Percentiles rank a stretch among this genome's conserved stretches.
These are phyloP conservation scores for Beris chalybata DNA, from an alignment of 2,888 invertebrate species.

Conservation along the genomic window DNA sequence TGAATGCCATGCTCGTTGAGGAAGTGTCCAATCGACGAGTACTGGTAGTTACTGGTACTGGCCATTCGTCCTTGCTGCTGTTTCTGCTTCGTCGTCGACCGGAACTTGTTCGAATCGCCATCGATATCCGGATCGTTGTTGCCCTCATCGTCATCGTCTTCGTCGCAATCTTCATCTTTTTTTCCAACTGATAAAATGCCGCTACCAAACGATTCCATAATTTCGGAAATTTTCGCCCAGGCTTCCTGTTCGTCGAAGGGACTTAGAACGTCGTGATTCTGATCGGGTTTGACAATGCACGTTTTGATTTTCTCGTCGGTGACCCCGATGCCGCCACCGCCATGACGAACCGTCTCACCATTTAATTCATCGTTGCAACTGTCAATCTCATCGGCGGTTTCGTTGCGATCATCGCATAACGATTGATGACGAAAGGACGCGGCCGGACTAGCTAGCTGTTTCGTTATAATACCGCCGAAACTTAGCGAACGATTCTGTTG, in stretches of 20 bases:
- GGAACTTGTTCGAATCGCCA: slow-evolving; percentile 36
- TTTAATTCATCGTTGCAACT: neutral
- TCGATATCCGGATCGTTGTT: slow-evolving; percentile 35
- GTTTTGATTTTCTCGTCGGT: neutral
- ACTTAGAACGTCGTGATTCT: slow-evolving; percentile 65
- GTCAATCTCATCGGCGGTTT: neutral
- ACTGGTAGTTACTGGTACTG: slow-evolving; percentile 45
- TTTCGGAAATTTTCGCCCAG: slow-evolving; percentile 94
- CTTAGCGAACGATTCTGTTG: slow-evolving; percentile 28
- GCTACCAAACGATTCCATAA: slow-evolving; percentile 91
- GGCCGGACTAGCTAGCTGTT: neutral
- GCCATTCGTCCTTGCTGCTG: slow-evolving; percentile 43
- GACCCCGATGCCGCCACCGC: neutral
- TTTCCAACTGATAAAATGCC: slow-evolving; percentile 68
- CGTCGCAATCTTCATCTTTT: neutral
- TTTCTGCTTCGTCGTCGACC: slow-evolving; percentile 36
- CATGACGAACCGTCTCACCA: neutral
- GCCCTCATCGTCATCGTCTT: slow-evolving; percentile 2
- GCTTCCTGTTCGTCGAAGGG: slow-evolving; percentile 91
- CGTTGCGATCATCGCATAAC: slow-evolving; percentile 40
- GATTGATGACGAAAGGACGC: neutral
- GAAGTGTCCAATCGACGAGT: slow-evolving; percentile 63
- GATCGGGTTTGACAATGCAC: slow-evolving; percentile 42
- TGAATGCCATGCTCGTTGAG: slow-evolving; percentile 74
- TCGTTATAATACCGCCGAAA: slow-evolving; percentile 14